Evolutionary conservation across 2,888 invertebrate species (phyloP), one percentile per base, ranked within the genome.

Genomic region (Drosophila aldrichi): DNA sequence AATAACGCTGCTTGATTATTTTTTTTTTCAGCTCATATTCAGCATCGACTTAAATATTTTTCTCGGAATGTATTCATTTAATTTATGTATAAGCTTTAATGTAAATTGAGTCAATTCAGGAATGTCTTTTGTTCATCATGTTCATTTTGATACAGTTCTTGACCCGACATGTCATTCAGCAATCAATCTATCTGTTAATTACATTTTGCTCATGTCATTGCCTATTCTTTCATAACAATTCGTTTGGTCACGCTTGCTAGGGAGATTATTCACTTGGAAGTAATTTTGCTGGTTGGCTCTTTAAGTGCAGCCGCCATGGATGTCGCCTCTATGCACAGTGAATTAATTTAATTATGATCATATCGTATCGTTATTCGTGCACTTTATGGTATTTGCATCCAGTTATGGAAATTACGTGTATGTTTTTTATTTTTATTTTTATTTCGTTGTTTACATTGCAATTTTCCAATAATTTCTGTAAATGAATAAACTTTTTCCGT

Each of bases 251-350:
- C 49, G n/a, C 5, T 44, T n/a, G 8, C n/a, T 18, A 16, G 7
- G 25, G 25, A 56, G 43, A 22, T 36, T 36, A 38, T 38, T 62
- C 54, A 34, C 22, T 34, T 54, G 60, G 10, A 60, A 52, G 2
- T 36, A 16, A 16, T 41, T 43, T 40, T 16, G 10, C 10, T 43
- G 29, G 1, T 25, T 46, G 61, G 1, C 14, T 20, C 20, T 59
- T 60, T 12, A 32, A 51, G 4, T 32, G 3, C 9, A 14, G 2
- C 2, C 0, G 9, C 10, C 12, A 25, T 36, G 14, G 5, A 12
- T n/a, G 7, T n/a, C 7, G 8, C 2, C 1, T 25, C 12, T n/a
- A 25, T n/a, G 10, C 5, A n/a, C 10, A n/a, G 12, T 10, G 4
- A n/a, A 44, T 3, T 25, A 7, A 61, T 61, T 18, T 3, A 44